Percentiles rank a stretch among this genome's conserved stretches.
phyloP scores from a whole-genome alignment of 1,140 invertebrate genomes.

The Gryon sp. region DNA sequence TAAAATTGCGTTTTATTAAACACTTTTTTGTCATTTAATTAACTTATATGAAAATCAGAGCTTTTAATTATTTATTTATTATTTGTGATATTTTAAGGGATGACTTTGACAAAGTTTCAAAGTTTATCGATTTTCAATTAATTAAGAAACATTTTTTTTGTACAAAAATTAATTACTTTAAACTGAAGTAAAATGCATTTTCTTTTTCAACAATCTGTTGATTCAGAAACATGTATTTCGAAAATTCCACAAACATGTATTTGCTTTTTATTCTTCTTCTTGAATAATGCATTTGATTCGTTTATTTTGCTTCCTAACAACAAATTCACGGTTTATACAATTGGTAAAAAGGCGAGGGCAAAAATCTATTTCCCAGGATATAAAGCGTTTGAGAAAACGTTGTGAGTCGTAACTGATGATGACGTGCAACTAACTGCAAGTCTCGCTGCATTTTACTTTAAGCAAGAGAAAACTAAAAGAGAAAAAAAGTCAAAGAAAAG shows the following conservation, averaged over 20 bases:
- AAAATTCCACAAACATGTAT: conserved; percentile 36
- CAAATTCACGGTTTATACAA: conserved; percentile 32
- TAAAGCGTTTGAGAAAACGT: conserved; percentile 43
- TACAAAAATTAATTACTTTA: too few relatives aligned
- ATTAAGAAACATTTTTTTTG: too few relatives aligned
- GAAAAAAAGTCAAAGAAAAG: not conserved
- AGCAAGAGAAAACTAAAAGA: not conserved
- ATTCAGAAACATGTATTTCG: not conserved
- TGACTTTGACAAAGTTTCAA: too few relatives aligned
- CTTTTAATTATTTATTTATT: too few relatives aligned
- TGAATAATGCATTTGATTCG: conserved; percentile 69
- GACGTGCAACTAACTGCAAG: conserved; percentile 13
- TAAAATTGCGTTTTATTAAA: too few relatives aligned
- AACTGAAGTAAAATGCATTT: too few relatives aligned
- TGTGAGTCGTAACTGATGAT: conserved; percentile 44
- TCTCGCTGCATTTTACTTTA: too few relatives aligned
- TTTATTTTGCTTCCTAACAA: conserved; percentile 43
- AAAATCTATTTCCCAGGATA: conserved; percentile 64
- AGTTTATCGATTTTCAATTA: too few relatives aligned
- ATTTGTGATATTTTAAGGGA: too few relatives aligned
- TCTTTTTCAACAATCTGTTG: not conserved
- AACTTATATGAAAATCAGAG: too few relatives aligned
- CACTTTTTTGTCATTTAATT: too few relatives aligned
- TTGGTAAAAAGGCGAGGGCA: conserved; percentile 8
- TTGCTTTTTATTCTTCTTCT: conserved; percentile 26